Percentiles rank a stretch among this genome's conserved stretches.
These are phyloP conservation scores for Acronicta aceris DNA, from an alignment of 2,888 invertebrate species.

Conservation along the genomic window DNA sequence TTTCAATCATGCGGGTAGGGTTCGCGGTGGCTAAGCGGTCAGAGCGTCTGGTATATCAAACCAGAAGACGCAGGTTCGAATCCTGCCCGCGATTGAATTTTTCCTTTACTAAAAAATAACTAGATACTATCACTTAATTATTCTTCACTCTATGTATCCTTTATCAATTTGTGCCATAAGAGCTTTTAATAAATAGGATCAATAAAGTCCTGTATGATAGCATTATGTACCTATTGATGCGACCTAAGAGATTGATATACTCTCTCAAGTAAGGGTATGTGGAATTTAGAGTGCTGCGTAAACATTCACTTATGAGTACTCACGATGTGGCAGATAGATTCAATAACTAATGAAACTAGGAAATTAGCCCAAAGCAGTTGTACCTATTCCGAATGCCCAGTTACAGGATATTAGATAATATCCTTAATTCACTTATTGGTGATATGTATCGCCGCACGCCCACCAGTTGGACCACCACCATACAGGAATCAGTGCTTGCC, in stretches of 20 bases:
- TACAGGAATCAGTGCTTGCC: conserved; percentile 65
- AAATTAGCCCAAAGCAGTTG: conserved; percentile 37
- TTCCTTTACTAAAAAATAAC: too few relatives aligned
- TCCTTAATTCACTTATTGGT: conserved; percentile 72
- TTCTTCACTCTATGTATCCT: neutral
- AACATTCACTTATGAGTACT: conserved; percentile 16
- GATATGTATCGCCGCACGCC: conserved; percentile 54
- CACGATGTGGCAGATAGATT: conserved; percentile 21
- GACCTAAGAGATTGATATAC: conserved; percentile 33
- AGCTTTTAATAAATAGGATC: conserved; percentile 34
- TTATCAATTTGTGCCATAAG: conserved; percentile 16
- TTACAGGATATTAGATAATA: conserved; percentile 66
- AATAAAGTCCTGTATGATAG: conserved; percentile 36
- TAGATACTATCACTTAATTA: neutral
- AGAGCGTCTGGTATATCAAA: too few relatives aligned
- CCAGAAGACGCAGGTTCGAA: too few relatives aligned
- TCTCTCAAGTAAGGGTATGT: conserved; percentile 35
- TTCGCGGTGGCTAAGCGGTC: too few relatives aligned
- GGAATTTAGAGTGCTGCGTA: conserved; percentile 39
- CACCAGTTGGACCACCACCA: conserved; percentile 28
- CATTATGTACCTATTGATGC: conserved; percentile 29
- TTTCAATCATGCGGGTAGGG: too few relatives aligned
- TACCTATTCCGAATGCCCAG: conserved; percentile 42
- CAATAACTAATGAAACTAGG: conserved; percentile 29
- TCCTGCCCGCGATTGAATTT: too few relatives aligned